phyloP scores from a whole-genome alignment of 2,888 invertebrate species.

The Saturnia pavonia region DNA sequence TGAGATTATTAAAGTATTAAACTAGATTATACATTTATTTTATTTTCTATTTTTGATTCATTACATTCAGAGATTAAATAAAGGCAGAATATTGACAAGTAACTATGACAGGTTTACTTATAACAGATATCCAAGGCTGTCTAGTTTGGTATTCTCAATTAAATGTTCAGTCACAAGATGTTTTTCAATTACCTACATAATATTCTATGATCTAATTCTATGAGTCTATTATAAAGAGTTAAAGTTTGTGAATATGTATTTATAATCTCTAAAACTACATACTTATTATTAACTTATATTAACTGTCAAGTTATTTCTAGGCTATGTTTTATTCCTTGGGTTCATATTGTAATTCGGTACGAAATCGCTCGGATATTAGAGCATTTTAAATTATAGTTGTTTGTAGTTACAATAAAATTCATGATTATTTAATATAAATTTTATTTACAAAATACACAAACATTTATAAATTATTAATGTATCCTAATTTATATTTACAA shows the following conservation, averaged over 20 bases:
- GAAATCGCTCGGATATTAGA: too few relatives aligned
- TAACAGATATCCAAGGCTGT: neutral
- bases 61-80: slow-evolving; percentile 6
- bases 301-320: too few relatives aligned
- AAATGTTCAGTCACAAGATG: neutral
- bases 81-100: neutral
- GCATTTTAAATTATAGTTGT: too few relatives aligned
- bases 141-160: neutral
- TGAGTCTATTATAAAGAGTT: too few relatives aligned
- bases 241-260: too few relatives aligned
- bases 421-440: slow-evolving; percentile 42
- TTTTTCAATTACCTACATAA: too few relatives aligned
- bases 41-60: neutral
- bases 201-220: too few relatives aligned
- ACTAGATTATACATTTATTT: neutral
- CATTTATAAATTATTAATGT: slow-evolving; percentile 75
- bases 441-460: slow-evolving; percentile 80
- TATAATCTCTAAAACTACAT: too few relatives aligned
- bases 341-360: too few relatives aligned
- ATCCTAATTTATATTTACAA: slow-evolving; percentile 76
- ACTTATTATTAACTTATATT: too few relatives aligned
- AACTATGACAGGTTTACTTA: neutral
- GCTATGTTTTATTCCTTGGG: too few relatives aligned
- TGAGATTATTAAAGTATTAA: slow-evolving; percentile 20
- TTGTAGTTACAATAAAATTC: neutral